Evolutionary conservation across 2,797 vertebrate species (phyloP), one percentile per base, ranked within the genome.

Genomic region (Momotus momota): DNA sequence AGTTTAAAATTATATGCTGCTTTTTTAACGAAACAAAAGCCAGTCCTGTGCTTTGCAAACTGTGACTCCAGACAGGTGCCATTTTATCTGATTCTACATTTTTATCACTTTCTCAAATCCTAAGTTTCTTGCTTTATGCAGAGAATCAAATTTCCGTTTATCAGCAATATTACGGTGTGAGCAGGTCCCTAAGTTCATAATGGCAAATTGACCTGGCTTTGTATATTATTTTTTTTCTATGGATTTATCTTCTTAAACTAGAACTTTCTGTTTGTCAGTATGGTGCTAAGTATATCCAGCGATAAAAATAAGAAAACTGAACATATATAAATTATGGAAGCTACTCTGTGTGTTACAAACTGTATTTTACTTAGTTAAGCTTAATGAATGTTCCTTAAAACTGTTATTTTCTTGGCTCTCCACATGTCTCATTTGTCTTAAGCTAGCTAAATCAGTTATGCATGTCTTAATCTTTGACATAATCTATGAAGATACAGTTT

Each of bases 391-490:
- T 74, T 91, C 64, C 82, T 88, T 93, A 96, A 95, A 96, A 87
- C 65, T 91, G 64, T 96, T 95, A 93, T 86, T 89, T 86, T 55
- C 67, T 94, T 93, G 85, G 69, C 69, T 93, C 54, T 72, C 52
- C 27, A 3, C 26, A 62, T 81, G 75, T 57, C 82, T 96, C 95
- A 92, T 96, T 97, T 96, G 72, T 96, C 91, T 96, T 96, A 91
- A 80, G 54, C 35, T 86, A 61, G 71, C 92, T 96, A 96, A 96
- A 96, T 96, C 94, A 96, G 79, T 97, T 97, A 93, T 48, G 22
- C 33, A 43, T 22, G 54, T 94, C 90, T 90, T 93, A 92, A 90
- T 49, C 86, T 96, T 95, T 90, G 91, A 81, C 82, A 91, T 97
- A 96, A 95, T 96, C 78, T 95, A 96, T 93, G 94, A 94, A 89